Evolutionary conservation across 2,888 invertebrate species (phyloP).

Genomic region (Drosophila monieri): DNA sequence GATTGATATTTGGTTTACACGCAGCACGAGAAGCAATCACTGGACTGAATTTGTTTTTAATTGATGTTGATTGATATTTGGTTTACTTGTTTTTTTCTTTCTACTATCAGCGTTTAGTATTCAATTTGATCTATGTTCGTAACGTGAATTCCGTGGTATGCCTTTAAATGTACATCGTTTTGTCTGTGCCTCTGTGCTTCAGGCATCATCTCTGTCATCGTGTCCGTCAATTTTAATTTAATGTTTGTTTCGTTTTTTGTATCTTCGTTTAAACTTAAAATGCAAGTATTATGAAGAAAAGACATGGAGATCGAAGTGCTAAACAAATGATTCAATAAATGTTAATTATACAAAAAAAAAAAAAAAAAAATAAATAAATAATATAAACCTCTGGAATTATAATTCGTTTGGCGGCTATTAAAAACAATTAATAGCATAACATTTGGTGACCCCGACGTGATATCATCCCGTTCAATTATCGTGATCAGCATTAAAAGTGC

Average conservation of each 20-base stretch:
- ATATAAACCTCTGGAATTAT: no score
- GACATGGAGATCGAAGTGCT: constrained; percentile 50
- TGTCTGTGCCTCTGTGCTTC: background rate
- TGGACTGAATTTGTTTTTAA: constrained; percentile 66
- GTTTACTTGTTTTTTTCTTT: constrained; percentile 58
- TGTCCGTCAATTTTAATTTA: constrained; percentile 44
- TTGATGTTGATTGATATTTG: constrained; percentile 56
- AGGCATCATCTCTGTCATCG: constrained; percentile 31
- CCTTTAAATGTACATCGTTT: constrained; percentile 52
- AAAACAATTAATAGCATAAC: no score
- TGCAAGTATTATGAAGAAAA: constrained; percentile 69
- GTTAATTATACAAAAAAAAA: constrained; percentile 51
- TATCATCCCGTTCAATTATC: no score
- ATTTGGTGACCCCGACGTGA: no score
- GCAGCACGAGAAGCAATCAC: no score
- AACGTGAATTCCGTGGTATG: constrained; percentile 51
- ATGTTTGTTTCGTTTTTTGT: constrained; percentile 32
- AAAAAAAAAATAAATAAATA: no score
- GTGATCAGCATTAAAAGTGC: no score
- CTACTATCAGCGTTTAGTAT: constrained; percentile 45
- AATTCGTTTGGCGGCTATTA: no score
- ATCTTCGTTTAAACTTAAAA: constrained; percentile 55
- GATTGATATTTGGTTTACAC: constrained; percentile 56
- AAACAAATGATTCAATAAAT: constrained; percentile 48
- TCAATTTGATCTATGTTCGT: constrained; percentile 54